phyloP scores from a whole-genome alignment of 2,113 vertebrate genomes.

The Lipotes vexillifer region DNA sequence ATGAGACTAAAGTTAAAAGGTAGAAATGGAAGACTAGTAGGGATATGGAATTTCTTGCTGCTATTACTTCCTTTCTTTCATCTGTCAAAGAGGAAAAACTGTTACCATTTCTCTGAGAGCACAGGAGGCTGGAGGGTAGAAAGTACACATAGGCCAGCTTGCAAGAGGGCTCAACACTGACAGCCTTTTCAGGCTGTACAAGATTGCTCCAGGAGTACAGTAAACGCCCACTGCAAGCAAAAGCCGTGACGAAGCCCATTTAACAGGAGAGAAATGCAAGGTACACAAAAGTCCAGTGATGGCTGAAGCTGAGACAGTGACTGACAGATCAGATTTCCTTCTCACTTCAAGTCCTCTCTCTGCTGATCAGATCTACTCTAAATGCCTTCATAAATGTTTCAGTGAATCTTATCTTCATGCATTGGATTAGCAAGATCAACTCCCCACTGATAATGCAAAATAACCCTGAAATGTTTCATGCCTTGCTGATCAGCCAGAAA shows the following conservation, averaged over 20 bases:
- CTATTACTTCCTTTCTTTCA: background rate
- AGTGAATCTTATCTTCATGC: constrained; percentile 64
- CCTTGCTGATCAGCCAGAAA: constrained; percentile 63
- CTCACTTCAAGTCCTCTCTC: background rate
- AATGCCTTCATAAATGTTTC: constrained; percentile 70
- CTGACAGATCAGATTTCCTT: constrained; percentile 46
- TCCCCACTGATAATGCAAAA: constrained; percentile 66
- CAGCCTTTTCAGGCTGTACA: background rate
- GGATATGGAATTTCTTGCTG: background rate
- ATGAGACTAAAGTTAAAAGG: background rate
- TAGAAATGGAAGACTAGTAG: background rate
- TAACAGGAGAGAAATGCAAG: constrained; percentile 26
- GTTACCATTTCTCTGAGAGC: background rate
- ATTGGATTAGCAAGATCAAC: constrained; percentile 36
- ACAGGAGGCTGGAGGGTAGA: background rate
- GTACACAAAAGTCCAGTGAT: background rate
- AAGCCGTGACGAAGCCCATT: background rate
- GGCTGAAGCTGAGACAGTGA: background rate
- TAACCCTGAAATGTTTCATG: constrained; percentile 69
- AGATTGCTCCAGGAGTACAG: background rate
- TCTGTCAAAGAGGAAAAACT: background rate
- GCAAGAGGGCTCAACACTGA: background rate
- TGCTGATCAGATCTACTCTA: constrained; percentile 23
- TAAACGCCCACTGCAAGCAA: background rate
- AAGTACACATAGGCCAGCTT: background rate